phyloP scores from a whole-genome alignment of 2,888 invertebrate species.

The Callimorpha dominula region DNA sequence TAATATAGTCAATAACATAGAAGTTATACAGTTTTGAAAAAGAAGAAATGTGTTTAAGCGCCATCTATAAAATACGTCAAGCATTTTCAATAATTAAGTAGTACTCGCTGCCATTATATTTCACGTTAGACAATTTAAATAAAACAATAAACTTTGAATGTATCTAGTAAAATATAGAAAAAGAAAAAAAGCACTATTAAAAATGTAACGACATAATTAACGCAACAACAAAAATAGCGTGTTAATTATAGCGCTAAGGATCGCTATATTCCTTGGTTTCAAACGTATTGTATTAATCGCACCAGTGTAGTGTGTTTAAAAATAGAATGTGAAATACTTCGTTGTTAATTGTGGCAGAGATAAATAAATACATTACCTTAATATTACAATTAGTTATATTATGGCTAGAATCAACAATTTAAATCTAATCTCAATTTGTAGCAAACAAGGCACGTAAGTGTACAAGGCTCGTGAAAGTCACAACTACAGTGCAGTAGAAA shows the following conservation, averaged over 20 bases:
- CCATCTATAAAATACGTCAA: background rate
- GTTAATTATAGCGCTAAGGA: background rate
- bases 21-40: background rate
- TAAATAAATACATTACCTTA: background rate
- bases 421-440: slow-evolving; percentile 13
- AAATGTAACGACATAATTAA: background rate
- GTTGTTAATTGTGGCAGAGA: slow-evolving; percentile 1
- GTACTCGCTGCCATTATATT: background rate
- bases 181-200: too few species aligned
- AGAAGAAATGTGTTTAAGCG: background rate
- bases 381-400: slow-evolving; percentile 9
- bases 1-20: background rate
- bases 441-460: slow-evolving; percentile 31
- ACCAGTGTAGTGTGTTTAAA: background rate
- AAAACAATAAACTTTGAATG: background rate
- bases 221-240: background rate
- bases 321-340: slow-evolving; percentile 5
- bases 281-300: background rate
- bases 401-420: slow-evolving; percentile 13
- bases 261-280: background rate
- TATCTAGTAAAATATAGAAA: too few species aligned
- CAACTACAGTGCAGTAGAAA: slow-evolving; percentile 6
- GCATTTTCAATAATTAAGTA: background rate
- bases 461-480: slow-evolving; percentile 16
- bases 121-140: background rate